Base-by-base conservation (phyloP, 92 coral and sea anemone genomes). In the Zoanthus sociatus region DNA sequence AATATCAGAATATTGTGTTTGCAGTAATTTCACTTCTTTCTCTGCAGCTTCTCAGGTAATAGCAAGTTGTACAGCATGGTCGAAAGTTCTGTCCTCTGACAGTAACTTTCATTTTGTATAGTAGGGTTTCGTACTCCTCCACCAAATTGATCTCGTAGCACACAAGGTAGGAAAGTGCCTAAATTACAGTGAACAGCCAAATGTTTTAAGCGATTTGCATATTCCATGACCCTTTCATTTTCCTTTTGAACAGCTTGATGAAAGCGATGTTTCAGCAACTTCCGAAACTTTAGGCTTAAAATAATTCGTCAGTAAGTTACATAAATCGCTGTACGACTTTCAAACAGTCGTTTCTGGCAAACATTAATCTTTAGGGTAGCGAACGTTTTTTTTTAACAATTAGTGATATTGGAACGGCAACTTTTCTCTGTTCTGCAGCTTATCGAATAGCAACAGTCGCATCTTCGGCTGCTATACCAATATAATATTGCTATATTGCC, bases 51-150 rank as follows among this genome's bases (percentile, higher is more conserved):
- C 87, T 33, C 85, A 87, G n/a, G 91, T 92, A 56, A 71, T 73
- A 48, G 94, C 92, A 46, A 91, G 89, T 67, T 77, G 73, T 17
- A 84, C 51, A 37, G 94, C 85, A 70, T 77, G 89, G 7, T 83
- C 81, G 48, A 83, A 88, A 10, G 91, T 91, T n/a, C 91, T 82
- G 75, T 91, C 93, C 46, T 83, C 91, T 9, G 89, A 83, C 17
- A 88, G 83, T 17, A 88, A 50, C 73, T 90, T 83, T 81, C 78
- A 74, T 50, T 79, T 26, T n/a, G 73, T 21, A n/a, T n/a, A 56
- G 84, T 20, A 79, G 30, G 31, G 37, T 45, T 55, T 32, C 73
- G 73, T 9, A 89, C 85, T 11, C 92, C 92, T 58, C 89, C 86
- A 12, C 84, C 86, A 84, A 89, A 78, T 56, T 85, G 89, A 47